A percentile compares a stretch with the other conserved stretches of the same genome.
These are phyloP conservation scores for Phacellophora camtschatica DNA, from an alignment of 30 jellyfish, hydroid and myxozoan species.

Conservation along the genomic window DNA sequence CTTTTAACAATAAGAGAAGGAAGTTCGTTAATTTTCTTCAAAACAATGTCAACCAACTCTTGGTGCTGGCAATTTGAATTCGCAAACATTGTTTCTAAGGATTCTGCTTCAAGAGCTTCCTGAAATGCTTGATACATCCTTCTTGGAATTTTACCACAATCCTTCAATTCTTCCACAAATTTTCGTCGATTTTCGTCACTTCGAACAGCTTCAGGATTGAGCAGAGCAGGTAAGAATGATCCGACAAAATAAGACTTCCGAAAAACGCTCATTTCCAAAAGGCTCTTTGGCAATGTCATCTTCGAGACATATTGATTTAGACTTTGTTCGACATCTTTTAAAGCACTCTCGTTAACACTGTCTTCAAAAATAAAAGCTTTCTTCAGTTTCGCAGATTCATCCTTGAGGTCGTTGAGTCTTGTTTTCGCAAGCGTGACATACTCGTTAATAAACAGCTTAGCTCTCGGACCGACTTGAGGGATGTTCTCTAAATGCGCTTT, in stretches of 20 bases:
- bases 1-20: neutral
- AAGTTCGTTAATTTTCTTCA: slow-evolving; percentile 17
- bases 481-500: neutral
- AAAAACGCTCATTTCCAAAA: slow-evolving; percentile 53
- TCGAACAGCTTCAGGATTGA: slow-evolving; percentile 24
- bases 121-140: neutral
- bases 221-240: slow-evolving; percentile 53
- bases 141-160: slow-evolving; percentile 45
- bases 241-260: slow-evolving; percentile 44
- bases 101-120: slow-evolving; percentile 22
- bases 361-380: neutral
- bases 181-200: slow-evolving; percentile 16
- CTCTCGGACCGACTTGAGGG: slow-evolving; percentile 3
- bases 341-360: neutral
- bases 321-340: slow-evolving; percentile 21
- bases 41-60: slow-evolving; percentile 1
- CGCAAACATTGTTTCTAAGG: neutral
- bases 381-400: neutral
- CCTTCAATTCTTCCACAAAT: slow-evolving; percentile 16
- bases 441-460: slow-evolving; percentile 5
- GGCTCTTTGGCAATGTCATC: slow-evolving; percentile 6
- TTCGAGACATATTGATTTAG: neutral
- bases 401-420: slow-evolving; percentile 23
- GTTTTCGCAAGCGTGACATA: slow-evolving; percentile 25
- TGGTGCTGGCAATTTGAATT: neutral